Evolutionary conservation across 2,113 vertebrate genomes (phyloP), one percentile per base, ranked within the genome.

Genomic region (Cyanoramphus novaezelandiae): DNA sequence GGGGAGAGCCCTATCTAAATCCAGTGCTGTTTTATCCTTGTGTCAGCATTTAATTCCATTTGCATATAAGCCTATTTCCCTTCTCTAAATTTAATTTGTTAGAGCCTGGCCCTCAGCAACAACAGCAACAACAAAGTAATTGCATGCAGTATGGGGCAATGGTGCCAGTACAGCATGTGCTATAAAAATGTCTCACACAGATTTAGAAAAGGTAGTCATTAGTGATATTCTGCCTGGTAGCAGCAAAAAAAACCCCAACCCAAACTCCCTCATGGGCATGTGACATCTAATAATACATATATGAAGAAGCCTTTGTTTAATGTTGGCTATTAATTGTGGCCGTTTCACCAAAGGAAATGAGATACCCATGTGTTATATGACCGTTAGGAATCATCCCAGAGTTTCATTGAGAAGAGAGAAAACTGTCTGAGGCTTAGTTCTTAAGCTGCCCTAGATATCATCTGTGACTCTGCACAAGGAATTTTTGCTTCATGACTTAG

Each of bases 1-100:
- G 93, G 87, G 82, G 88, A 93, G 87, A 96, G 90, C 60, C 27
- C 69, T 86, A 46, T 70, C 94, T 97, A 97, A 96, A 98, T 96
- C 95, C 97, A 97, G 91, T 84, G 69, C 94, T 94, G 72, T 97
- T 98, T 97, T 97, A 97, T 98, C 97, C 97, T 97, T 96, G 94
- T 97, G 84, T 97, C 97, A 97, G 96, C 91, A 90, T 96, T 97
- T 98, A 97, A 98, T 97, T 97, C 97, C 88, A 97, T 98, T 98
- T 98, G 96, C 97, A 98, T 98, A 97, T 97, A 97, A 97, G 96
- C 82, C 91, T 97, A 92, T 97, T 98, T 97, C 88, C 90, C 84
- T 96, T 97, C 91, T 89, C 92, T 93, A 97, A 97, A 98, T 97
- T 96, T 97, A 98, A 98, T 98, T 98, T 97, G 94, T 91, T 96